Percentiles rank a stretch among this genome's conserved stretches.
These are phyloP conservation scores for Eumerus sabulonum DNA, from an alignment of 2,888 invertebrate genomes.

Conservation along the genomic window DNA sequence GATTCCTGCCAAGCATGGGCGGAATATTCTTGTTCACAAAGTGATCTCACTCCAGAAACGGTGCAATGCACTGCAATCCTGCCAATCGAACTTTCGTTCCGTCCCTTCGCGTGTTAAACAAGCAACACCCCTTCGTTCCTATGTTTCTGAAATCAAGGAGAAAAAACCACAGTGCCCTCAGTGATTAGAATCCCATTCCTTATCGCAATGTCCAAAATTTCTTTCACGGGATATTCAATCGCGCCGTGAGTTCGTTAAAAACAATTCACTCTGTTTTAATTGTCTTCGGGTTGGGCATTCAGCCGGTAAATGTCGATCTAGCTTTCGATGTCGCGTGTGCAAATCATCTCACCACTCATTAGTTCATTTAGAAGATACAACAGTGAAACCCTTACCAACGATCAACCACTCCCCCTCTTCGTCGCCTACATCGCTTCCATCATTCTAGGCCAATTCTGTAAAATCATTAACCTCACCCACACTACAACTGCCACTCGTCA, in stretches of 20 bases:
- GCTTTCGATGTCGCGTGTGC: neutral
- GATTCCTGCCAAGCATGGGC: constrained; percentile 10
- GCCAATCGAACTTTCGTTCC: neutral
- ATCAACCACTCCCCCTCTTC: neutral
- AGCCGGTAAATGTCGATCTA: no score
- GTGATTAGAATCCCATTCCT: neutral
- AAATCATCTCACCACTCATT: no score
- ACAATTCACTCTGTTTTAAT: constrained; percentile 4
- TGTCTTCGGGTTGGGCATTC: constrained; percentile 13
- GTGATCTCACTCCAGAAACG: constrained; percentile 5
- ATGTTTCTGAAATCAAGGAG: no score
- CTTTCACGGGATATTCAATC: neutral
- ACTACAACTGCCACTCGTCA: neutral
- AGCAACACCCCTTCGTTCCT: no score
- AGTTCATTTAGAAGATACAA: no score
- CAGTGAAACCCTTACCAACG: no score
- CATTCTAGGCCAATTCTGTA: neutral
- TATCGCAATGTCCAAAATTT: neutral
- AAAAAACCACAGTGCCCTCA: no score
- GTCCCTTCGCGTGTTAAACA: neutral
- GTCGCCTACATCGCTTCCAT: neutral
- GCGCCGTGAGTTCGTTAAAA: constrained; percentile 2
- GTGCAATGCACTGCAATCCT: no score
- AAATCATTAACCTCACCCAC: neutral
- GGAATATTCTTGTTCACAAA: neutral